These are phyloP conservation scores for Cyclophora punctaria DNA, from an alignment of 2,888 invertebrate genomes.

Conservation along the genomic window DNA sequence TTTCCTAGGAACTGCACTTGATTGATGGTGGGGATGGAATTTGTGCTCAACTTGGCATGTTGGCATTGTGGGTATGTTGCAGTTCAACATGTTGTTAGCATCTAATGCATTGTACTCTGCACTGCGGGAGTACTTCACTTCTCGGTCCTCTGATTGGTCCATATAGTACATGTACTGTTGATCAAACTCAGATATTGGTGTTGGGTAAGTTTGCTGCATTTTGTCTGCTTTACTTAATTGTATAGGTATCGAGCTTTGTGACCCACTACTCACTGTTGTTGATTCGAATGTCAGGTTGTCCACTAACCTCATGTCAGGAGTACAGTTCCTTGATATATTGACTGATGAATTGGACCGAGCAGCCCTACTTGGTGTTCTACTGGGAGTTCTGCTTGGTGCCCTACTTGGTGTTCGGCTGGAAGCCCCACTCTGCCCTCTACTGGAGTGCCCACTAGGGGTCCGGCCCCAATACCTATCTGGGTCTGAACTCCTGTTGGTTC, in stretches of 20 bases:
- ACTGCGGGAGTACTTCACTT: conserved; percentile 62
- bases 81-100: conserved; percentile 39
- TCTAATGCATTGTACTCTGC: conserved; percentile 55
- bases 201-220: conserved; percentile 43
- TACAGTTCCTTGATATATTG: conserved; percentile 41
- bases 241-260: conserved; percentile 35
- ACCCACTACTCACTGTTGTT: conserved; percentile 26
- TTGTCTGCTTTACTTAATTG: conserved; percentile 52
- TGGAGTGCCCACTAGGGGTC: conserved; percentile 52
- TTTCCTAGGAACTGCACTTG: conserved; percentile 34
- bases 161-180: conserved; percentile 49
- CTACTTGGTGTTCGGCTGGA: conserved; percentile 52
- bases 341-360: conserved; percentile 42
- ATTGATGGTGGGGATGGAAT: conserved; percentile 31
- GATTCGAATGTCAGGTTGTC: conserved; percentile 48
- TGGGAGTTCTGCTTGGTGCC: conserved; percentile 52
- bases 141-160: conserved; percentile 57
- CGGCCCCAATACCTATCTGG: conserved; percentile 60
- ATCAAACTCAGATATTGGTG: conserved; percentile 44
- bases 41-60: conserved; percentile 34
- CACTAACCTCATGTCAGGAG: conserved; percentile 49
- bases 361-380: conserved; percentile 52
- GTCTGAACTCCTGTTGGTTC: conserved; percentile 43
- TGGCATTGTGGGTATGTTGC: conserved; percentile 32
- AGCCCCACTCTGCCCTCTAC: conserved; percentile 30